phyloP scores from a whole-genome alignment of 2,888 invertebrate species.

The Polydrusus cervinus region DNA sequence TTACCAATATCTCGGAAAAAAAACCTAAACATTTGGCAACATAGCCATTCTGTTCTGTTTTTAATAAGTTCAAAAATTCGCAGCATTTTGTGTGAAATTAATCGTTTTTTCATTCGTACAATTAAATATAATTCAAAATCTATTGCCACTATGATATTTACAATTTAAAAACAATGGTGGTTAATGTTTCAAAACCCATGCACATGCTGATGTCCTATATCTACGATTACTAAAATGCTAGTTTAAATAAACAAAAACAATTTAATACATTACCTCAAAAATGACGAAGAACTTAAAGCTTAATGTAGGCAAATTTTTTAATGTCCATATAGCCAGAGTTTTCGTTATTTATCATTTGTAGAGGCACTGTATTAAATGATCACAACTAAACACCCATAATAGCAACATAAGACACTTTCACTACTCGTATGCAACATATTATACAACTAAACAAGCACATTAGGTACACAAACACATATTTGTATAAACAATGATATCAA shows the following conservation, averaged over 20 bases:
- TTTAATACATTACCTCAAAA: constrained; percentile 4
- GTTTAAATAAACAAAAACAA: not conserved
- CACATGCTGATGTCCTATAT: no score
- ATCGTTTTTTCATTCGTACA: no score
- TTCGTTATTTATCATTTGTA: constrained; percentile 27
- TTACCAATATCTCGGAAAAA: no score
- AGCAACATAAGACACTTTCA: not conserved
- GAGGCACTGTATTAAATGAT: constrained; percentile 27
- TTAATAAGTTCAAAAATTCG: no score
- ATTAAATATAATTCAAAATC: no score
- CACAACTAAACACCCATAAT: not conserved
- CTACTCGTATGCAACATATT: constrained; percentile 32
- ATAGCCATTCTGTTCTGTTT: no score
- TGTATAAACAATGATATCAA: not conserved
- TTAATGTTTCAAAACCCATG: not conserved
- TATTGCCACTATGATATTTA: no score
- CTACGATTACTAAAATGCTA: not conserved
- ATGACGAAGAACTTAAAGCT: not conserved
- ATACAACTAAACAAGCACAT: constrained; percentile 13
- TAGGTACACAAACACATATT: not conserved
- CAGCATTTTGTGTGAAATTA: no score
- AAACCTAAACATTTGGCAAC: no score
- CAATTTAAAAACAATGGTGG: no score
- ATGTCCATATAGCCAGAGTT: not conserved
- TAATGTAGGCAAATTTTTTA: not conserved